Percentiles rank a stretch among this genome's conserved stretches.
These are phyloP conservation scores for Cryptomyrus ogoouensis DNA, from an alignment of 2,113 vertebrate genomes.

Conservation along the genomic window DNA sequence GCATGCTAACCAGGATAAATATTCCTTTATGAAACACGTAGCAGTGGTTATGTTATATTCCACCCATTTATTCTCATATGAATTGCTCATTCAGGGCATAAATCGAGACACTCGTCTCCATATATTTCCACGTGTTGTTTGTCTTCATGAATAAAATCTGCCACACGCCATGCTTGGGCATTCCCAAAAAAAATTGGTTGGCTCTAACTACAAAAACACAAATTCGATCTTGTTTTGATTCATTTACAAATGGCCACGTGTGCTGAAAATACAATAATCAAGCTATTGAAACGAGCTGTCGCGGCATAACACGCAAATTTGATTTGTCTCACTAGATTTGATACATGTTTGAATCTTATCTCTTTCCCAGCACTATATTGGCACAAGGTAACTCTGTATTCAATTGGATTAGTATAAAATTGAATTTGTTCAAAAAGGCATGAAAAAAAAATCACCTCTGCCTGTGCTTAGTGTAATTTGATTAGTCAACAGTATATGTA, in stretches of 20 bases:
- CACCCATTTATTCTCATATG: slow-evolving; percentile 7
- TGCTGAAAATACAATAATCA: slow-evolving; percentile 24
- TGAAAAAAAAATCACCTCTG: slow-evolving; percentile 39
- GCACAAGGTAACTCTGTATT: slow-evolving; percentile 33
- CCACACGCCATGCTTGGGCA: slow-evolving; percentile 23
- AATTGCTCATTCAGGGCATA: neutral
- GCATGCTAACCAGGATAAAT: neutral
- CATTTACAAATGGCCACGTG: slow-evolving; percentile 28
- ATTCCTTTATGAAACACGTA: neutral
- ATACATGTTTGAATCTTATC: slow-evolving; percentile 29
- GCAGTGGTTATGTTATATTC: neutral
- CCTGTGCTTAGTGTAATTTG: slow-evolving; percentile 36
- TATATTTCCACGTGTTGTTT: slow-evolving; percentile 16
- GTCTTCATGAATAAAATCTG: slow-evolving; percentile 33
- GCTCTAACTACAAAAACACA: slow-evolving; percentile 17
- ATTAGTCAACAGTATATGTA: slow-evolving; percentile 32
- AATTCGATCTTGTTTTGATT: slow-evolving; percentile 24
- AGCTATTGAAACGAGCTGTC: slow-evolving; percentile 13
- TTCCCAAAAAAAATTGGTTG: neutral
- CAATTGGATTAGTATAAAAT: slow-evolving; percentile 45
- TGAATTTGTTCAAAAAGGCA: slow-evolving; percentile 44
- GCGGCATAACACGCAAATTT: slow-evolving; percentile 28
- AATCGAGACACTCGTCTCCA: neutral
- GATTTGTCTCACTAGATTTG: slow-evolving; percentile 33
- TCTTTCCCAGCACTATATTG: slow-evolving; percentile 15